These are phyloP conservation scores for Globicephala melas DNA, from an alignment of 2,113 vertebrate species.

Conservation along the genomic window DNA sequence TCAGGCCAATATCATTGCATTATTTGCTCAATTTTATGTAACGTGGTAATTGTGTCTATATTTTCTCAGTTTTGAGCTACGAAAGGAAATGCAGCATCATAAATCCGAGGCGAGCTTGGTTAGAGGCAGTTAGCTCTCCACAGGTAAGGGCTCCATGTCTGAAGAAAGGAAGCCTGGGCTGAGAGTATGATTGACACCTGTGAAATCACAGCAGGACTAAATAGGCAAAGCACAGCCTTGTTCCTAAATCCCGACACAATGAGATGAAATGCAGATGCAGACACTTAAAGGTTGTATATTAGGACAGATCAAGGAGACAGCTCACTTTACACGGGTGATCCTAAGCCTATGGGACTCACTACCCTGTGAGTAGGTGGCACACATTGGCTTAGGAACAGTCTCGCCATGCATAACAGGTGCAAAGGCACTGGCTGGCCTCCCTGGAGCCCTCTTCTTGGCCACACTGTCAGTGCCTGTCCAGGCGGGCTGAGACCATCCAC, in stretches of 20 bases:
- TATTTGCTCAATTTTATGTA: neutral
- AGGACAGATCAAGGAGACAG: neutral
- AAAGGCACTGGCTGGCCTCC: neutral
- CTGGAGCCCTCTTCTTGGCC: neutral
- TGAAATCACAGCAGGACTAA: neutral
- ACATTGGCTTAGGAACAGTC: neutral
- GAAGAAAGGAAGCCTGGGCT: neutral
- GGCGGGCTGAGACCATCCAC: neutral
- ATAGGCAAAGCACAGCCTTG: neutral
- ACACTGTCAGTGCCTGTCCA: neutral
- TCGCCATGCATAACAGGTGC: neutral
- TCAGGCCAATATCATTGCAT: neutral
- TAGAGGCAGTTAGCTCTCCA: neutral
- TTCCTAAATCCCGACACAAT: neutral
- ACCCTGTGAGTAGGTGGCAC: neutral
- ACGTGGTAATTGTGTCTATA: neutral
- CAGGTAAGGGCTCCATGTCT: neutral
- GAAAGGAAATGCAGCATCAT: neutral
- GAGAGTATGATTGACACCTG: neutral
- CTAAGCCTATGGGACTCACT: slow-evolving; percentile 27
- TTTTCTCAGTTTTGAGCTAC: neutral
- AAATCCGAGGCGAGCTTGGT: neutral
- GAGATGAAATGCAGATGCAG: neutral
- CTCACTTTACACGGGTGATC: rapidly evolving
- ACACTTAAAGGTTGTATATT: neutral